Evolutionary conservation across 2,888 invertebrate species (phyloP).

Genomic region (Caenorhabditis sinica): DNA sequence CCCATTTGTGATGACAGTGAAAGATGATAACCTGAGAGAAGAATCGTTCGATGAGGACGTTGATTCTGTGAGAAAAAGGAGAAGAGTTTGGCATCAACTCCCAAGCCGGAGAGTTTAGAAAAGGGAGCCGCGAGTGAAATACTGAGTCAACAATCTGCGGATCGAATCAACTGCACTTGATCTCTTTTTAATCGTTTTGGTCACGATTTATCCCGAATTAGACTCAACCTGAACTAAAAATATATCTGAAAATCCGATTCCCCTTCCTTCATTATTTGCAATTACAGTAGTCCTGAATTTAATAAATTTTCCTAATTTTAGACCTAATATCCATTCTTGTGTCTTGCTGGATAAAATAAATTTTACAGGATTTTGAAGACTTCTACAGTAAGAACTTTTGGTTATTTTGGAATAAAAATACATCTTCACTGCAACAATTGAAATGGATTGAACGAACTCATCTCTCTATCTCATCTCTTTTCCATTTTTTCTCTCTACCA

Average conservation of each 20-base stretch:
- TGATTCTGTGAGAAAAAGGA: not conserved
- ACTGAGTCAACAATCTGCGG: constrained; percentile 34
- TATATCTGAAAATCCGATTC: not conserved
- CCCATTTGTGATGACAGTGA: constrained; percentile 19
- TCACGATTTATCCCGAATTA: not conserved
- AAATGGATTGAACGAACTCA: constrained; percentile 24
- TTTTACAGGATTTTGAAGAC: too few relatives aligned
- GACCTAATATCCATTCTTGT: too few relatives aligned
- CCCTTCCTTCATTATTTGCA: not conserved
- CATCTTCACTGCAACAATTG: constrained; percentile 7
- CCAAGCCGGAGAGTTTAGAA: not conserved
- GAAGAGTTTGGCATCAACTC: constrained; percentile 16
- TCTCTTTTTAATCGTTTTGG: constrained; percentile 15
- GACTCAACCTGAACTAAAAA: not conserved
- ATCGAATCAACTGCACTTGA: constrained; percentile 34
- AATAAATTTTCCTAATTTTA: too few relatives aligned
- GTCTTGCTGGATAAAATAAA: too few relatives aligned
- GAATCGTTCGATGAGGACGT: constrained; percentile 3
- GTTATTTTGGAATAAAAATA: not conserved
- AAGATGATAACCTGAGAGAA: constrained; percentile 19
- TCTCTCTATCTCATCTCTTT: constrained; percentile 32
- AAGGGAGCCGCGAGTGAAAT: not conserved
- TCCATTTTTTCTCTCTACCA: constrained; percentile 30
- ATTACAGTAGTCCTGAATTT: too few relatives aligned
- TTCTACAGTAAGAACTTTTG: not conserved